Conservation (phyloP, 2,113 vertebrate genomes). For the Pseudorhombus dupliciocellatus region DNA sequence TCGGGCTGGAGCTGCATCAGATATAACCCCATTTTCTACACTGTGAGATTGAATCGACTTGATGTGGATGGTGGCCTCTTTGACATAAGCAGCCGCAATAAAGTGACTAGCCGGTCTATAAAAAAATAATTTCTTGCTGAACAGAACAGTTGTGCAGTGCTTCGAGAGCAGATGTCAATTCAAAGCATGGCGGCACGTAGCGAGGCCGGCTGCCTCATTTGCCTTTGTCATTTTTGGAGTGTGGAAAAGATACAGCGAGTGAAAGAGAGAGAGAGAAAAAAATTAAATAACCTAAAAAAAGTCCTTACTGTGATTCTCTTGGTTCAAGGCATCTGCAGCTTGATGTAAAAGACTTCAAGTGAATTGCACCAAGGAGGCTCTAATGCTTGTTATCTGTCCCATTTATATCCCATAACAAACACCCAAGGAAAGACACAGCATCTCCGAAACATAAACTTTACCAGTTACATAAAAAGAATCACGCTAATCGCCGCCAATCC, state of each 20-base stretch:
- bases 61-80: conserved; percentile 13
- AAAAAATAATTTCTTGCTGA: conserved; percentile 69
- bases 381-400: conserved; percentile 48
- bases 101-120: conserved; percentile 59
- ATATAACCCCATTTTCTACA: conserved; percentile 43
- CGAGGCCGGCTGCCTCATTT: conserved; percentile 62
- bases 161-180: conserved; percentile 73
- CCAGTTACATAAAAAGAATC: background rate
- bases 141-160: conserved; percentile 36
- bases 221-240: conserved; percentile 66
- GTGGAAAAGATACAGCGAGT: conserved; percentile 42
- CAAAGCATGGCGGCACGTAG: conserved; percentile 51
- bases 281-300: background rate
- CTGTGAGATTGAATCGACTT: conserved; percentile 54
- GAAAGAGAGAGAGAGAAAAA: conserved; percentile 1
- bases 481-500: background rate
- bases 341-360: background rate
- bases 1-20: conserved; percentile 48
- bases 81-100: conserved; percentile 25
- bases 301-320: background rate
- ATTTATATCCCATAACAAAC: conserved; percentile 43
- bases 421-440: conserved; percentile 4
- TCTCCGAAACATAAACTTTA: background rate
- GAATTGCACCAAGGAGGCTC: conserved; percentile 36
- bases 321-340: background rate